Evolutionary conservation across 2,113 vertebrate genomes (phyloP), one percentile per base, ranked within the genome.

Genomic region (Pachypanchax playfairii): DNA sequence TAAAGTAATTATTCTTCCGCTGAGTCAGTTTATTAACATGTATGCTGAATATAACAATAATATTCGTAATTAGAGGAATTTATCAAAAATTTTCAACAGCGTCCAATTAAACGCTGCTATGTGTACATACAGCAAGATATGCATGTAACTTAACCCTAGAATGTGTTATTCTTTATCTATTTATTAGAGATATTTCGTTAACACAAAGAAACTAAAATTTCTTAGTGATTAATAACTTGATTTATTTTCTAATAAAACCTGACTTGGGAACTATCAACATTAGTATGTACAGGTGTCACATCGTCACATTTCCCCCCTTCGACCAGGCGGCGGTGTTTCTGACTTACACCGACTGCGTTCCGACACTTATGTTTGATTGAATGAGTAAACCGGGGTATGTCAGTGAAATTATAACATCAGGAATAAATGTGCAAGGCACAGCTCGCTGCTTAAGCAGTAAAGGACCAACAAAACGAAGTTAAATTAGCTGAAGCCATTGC

Each of bases 221-320:
- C 1, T 9, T 6, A 42, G 24, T 26, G 15, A 28, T 18, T 18
- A 18, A 18, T 2, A 6, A 41, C n/a, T 9, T 18, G 17, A 4
- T 13, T 9, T 9, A 7, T 50, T 12, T 12, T 6, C 22, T 5
- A 29, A 15, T 4, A 3, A 1, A 9, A 6, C 6, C 3, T 25
- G n/a, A 46, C n/a, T 22, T 7, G 17, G 87, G 83, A 87, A 87
- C 79, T 6, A 79, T 79, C 5, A 18, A 20, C 11, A 8, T 65
- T 35, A 3, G 48, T 13, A 9, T 47, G 5, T 51, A 1, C 20
- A 6, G 71, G 65, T 88, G 87, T 75, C 36, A 84, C 88, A 83
- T 33, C 28, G 41, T 80, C 83, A 88, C 1, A 68, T 42, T 74
- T 74, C 52, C 80, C 87, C 79, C 87, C 82, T 42, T 38, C 73